Conservation (phyloP, 2,113 vertebrate genomes). For the Hiodon tergisus region DNA sequence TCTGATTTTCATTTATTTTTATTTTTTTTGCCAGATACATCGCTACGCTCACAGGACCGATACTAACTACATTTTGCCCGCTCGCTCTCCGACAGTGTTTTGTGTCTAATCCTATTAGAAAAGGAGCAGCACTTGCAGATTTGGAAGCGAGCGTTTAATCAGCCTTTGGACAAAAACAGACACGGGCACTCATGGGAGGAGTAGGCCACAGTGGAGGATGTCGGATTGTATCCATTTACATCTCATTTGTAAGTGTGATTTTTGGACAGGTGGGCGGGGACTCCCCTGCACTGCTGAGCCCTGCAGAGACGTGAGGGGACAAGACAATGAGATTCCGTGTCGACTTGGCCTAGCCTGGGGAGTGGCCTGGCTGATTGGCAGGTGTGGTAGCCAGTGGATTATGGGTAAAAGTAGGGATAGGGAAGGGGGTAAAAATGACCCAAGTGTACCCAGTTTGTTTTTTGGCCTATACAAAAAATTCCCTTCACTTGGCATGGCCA, state of each 20-base stretch:
- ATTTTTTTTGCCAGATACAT: not conserved
- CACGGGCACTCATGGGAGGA: not conserved
- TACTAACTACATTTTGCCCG: not conserved
- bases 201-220: not conserved
- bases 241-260: not conserved
- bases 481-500: too few species aligned
- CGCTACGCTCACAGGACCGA: not conserved
- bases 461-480: too few species aligned
- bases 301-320: not conserved
- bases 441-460: too few species aligned
- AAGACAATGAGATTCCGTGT: not conserved
- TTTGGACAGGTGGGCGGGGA: not conserved
- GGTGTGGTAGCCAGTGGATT: not conserved
- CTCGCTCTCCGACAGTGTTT: not conserved
- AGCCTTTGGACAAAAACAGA: not conserved
- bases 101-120: constrained; percentile 7
- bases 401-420: not conserved
- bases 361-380: not conserved
- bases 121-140: constrained; percentile 13
- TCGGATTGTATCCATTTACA: not conserved
- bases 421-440: not conserved
- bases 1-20: not conserved
- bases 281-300: not conserved
- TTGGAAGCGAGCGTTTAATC: not conserved
- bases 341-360: not conserved